Percentiles rank a stretch among this genome's conserved stretches.
Evolutionary conservation across 2,113 vertebrate species (phyloP).

Genomic region (Sinocyclocheilus anshuiensis): DNA sequence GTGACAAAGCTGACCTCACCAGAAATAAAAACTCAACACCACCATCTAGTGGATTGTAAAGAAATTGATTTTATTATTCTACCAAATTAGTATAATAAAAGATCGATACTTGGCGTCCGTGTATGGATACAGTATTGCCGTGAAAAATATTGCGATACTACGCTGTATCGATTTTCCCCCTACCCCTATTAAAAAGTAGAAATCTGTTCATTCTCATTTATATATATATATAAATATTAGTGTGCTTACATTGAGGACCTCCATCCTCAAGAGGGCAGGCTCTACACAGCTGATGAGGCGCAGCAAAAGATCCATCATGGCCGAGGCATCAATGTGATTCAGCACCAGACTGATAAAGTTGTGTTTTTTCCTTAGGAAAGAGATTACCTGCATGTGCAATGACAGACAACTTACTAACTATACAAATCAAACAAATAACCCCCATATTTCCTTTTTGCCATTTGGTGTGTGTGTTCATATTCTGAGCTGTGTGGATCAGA

Average conservation of each 20-base stretch:
- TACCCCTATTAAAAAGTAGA: too few species aligned
- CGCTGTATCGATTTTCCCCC: too few species aligned
- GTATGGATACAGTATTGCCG: too few species aligned
- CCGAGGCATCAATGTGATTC: slow-evolving; percentile 92
- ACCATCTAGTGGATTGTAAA: too few species aligned
- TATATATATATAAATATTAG: not conserved
- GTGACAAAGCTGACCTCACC: too few species aligned
- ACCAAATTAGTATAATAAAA: too few species aligned
- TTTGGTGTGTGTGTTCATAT: not conserved
- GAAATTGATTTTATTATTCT: too few species aligned
- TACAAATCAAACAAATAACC: not conserved
- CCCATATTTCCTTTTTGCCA: not conserved
- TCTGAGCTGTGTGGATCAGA: not conserved
- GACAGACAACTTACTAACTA: not conserved
- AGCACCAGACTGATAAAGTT: slow-evolving; percentile 88
- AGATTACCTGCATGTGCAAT: slow-evolving; percentile 81
- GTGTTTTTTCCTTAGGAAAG: slow-evolving; percentile 90
- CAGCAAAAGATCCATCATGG: slow-evolving; percentile 96
- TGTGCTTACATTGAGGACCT: slow-evolving; percentile 87
- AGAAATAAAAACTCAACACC: too few species aligned
- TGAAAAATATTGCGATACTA: too few species aligned
- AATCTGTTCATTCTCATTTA: not conserved
- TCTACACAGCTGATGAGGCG: slow-evolving; percentile 96
- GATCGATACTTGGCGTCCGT: too few species aligned
- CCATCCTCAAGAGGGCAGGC: slow-evolving; percentile 85